Conservation (phyloP, 2,888 invertebrate species). For the Therioaphis trifolii region DNA sequence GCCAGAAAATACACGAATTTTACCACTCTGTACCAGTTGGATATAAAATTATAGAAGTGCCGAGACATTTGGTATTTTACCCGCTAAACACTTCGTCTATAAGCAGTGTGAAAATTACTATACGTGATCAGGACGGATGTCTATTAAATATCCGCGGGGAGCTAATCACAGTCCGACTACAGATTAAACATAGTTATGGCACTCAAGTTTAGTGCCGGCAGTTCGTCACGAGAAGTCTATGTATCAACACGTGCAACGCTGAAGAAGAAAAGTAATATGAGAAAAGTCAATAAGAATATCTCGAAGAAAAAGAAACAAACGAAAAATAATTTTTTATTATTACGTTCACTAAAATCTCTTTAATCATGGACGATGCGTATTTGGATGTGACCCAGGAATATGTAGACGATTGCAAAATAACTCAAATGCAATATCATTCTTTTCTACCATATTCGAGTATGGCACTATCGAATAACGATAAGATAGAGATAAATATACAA, state of each 20-base stretch:
- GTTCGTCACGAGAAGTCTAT: constrained; percentile 35
- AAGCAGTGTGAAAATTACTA: constrained; percentile 66
- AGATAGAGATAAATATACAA: constrained; percentile 9
- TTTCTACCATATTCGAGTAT: not conserved
- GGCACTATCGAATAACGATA: not conserved
- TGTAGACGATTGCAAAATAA: not conserved
- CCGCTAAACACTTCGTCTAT: constrained; percentile 65
- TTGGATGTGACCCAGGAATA: not conserved
- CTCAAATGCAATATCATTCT: not conserved
- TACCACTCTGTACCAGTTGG: constrained; percentile 67
- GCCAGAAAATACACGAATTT: constrained; percentile 68
- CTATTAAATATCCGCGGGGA: constrained; percentile 67
- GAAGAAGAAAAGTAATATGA: not conserved
- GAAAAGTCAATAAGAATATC: not conserved
- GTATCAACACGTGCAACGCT: too few relatives aligned
- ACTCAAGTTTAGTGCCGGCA: not conserved
- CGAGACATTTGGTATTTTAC: constrained; percentile 67
- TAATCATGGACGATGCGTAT: not conserved
- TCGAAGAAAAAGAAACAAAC: not conserved
- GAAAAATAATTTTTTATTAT: not conserved
- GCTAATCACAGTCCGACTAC: constrained; percentile 66
- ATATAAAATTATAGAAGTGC: constrained; percentile 68
- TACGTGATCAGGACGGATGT: constrained; percentile 67
- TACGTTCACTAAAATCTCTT: not conserved
- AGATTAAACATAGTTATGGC: constrained; percentile 58